A percentile compares a stretch with the other conserved stretches of the same genome.
Evolutionary conservation across 2,888 invertebrate species (phyloP).

Genomic region (Ecliptopera silaceata): DNA sequence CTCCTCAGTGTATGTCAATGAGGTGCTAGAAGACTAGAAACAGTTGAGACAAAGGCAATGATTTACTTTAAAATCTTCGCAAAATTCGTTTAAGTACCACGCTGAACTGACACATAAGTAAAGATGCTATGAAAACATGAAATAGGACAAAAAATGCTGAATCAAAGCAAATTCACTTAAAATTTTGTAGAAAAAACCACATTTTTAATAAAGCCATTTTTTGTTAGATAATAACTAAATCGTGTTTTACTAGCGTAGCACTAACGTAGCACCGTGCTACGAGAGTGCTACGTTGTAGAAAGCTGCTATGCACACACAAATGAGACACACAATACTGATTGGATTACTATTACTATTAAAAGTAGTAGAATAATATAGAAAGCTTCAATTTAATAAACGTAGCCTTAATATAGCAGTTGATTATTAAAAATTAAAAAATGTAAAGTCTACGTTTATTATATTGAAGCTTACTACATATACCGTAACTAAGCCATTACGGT

Average conservation of each 20-base stretch:
- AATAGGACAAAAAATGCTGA: not conserved
- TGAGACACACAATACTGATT: too few relatives aligned
- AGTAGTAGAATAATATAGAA: too few relatives aligned
- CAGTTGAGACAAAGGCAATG: not conserved
- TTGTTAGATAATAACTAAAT: not conserved
- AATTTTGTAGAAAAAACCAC: not conserved
- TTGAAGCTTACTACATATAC: too few relatives aligned
- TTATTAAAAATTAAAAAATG: too few relatives aligned
- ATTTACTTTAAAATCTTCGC: not conserved
- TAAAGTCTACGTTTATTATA: too few relatives aligned
- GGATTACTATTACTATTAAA: too few relatives aligned
- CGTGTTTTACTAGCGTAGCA: conserved; percentile 6
- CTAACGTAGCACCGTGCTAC: conserved; percentile 8
- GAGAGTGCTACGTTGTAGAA: conserved; percentile 7
- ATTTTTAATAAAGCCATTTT: not conserved
- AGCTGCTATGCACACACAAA: conserved; percentile 4
- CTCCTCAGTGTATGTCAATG: too few relatives aligned
- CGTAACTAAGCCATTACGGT: too few relatives aligned
- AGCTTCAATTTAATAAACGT: too few relatives aligned
- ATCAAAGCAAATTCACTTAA: not conserved
- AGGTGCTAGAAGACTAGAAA: not conserved
- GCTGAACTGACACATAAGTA: not conserved
- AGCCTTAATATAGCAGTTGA: too few relatives aligned
- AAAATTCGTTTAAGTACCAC: not conserved
- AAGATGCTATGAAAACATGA: not conserved